A percentile compares a stretch with the other conserved stretches of the same genome.
phyloP scores from a whole-genome alignment of 2,797 vertebrate genomes.

The Pseudomugil gertrudae region DNA sequence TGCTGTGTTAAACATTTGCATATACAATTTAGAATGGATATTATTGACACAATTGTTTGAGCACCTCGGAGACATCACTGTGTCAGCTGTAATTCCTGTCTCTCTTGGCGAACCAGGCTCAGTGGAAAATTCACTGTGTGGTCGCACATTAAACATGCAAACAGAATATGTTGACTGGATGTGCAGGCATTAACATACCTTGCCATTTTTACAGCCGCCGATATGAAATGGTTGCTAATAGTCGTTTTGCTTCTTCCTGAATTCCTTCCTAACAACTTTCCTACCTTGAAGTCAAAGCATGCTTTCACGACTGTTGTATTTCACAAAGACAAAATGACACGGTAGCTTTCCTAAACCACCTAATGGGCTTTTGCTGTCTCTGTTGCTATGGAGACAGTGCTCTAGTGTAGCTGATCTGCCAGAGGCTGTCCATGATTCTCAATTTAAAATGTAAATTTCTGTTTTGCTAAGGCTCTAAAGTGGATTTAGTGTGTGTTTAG shows the following conservation, averaged over 20 bases:
- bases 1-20: constrained; percentile 50
- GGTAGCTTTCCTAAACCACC: constrained; percentile 83
- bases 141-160: constrained; percentile 90
- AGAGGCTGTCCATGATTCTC: constrained; percentile 80
- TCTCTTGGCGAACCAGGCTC: constrained; percentile 41
- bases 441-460: constrained; percentile 85
- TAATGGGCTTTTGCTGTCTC: constrained; percentile 84
- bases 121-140: constrained; percentile 63
- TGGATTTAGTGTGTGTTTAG: constrained; percentile 82
- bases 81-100: constrained; percentile 88
- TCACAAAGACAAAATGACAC: constrained; percentile 82
- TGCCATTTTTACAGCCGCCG: constrained; percentile 78
- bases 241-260: constrained; percentile 18
- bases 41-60: constrained; percentile 76
- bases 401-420: constrained; percentile 79
- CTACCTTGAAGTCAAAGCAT: constrained; percentile 79
- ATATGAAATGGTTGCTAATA: constrained; percentile 65
- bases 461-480: constrained; percentile 82
- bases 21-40: constrained; percentile 66
- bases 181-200: constrained; percentile 74
- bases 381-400: constrained; percentile 89
- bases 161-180: constrained; percentile 67
- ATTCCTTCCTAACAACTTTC: constrained; percentile 69
- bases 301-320: constrained; percentile 78
- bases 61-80: constrained; percentile 85